Evolutionary conservation across 2,888 invertebrate species (phyloP).

Genomic region (Agonum fuliginosum): DNA sequence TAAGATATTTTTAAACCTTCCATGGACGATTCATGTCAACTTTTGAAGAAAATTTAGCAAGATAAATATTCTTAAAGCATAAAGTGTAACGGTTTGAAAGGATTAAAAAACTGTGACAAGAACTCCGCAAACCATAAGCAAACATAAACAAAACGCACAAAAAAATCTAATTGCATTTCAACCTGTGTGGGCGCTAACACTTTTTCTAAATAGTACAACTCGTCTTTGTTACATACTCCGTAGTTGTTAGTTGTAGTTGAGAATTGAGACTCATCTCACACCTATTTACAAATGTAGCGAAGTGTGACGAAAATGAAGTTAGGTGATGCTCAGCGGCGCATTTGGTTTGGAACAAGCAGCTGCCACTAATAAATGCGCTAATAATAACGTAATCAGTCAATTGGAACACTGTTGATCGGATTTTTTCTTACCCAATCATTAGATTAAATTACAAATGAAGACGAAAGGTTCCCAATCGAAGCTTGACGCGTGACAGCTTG

Average conservation of each 20-base stretch:
- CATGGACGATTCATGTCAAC: no score
- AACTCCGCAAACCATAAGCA: conserved; percentile 4
- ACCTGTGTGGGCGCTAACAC: conserved; percentile 14
- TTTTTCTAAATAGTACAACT: not conserved
- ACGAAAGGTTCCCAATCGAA: not conserved
- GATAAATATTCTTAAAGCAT: no score
- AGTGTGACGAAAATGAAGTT: conserved; percentile 35
- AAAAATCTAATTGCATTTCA: conserved; percentile 1
- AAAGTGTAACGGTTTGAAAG: not conserved
- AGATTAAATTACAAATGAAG: conserved; percentile 34
- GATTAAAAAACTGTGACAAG: not conserved
- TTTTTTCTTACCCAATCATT: conserved; percentile 46
- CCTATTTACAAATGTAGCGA: conserved; percentile 46
- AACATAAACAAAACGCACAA: not conserved
- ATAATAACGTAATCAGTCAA: conserved; percentile 43
- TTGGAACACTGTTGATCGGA: conserved; percentile 34
- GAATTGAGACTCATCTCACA: conserved; percentile 51
- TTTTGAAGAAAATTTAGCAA: no score
- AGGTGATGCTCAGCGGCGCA: conserved; percentile 11
- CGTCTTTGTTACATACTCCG: not conserved
- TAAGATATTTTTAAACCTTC: no score
- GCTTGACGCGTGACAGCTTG: not conserved
- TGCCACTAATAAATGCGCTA: conserved; percentile 24
- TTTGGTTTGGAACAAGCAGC: conserved; percentile 14
- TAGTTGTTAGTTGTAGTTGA: not conserved